Evolutionary conservation across 2,888 invertebrate species (phyloP).

Genomic region (Hartigia nigra): DNA sequence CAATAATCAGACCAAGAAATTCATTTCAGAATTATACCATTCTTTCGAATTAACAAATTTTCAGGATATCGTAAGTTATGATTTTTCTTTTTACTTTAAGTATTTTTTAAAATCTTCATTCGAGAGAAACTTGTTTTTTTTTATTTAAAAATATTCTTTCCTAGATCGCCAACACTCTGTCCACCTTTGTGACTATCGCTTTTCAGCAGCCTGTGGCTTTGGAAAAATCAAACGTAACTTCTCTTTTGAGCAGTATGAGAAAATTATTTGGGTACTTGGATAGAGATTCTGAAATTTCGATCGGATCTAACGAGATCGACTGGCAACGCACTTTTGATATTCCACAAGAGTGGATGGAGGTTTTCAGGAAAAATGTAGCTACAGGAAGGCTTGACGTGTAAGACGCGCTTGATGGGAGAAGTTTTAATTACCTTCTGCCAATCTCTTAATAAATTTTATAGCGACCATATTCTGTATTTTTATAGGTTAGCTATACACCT

Average conservation of each 20-base stretch:
- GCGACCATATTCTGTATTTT: background rate
- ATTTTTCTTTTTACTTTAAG: background rate
- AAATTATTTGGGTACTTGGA: slow-evolving; percentile 40
- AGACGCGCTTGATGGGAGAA: slow-evolving; percentile 16
- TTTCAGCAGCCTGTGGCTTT: slow-evolving; percentile 38
- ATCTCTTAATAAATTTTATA: background rate
- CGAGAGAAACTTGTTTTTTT: background rate
- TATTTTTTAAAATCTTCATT: background rate
- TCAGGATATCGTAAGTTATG: slow-evolving; percentile 40
- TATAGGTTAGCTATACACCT: slow-evolving; percentile 51
- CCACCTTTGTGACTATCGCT: slow-evolving; percentile 47
- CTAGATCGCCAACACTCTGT: slow-evolving; percentile 47
- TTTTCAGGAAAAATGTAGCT: slow-evolving; percentile 34
- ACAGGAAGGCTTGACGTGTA: slow-evolving; percentile 44
- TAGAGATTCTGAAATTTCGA: background rate
- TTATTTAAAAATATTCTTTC: slow-evolving; percentile 9
- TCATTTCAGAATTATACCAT: slow-evolving; percentile 47
- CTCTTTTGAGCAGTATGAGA: slow-evolving; percentile 41
- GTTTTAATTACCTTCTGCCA: background rate
- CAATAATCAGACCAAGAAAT: slow-evolving; percentile 44
- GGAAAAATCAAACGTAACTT: slow-evolving; percentile 52
- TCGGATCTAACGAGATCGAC: background rate
- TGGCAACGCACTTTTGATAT: background rate
- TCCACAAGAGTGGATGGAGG: slow-evolving; percentile 34
- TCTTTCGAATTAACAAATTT: slow-evolving; percentile 49